Evolutionary conservation across 37 sponge, comb jelly and placozoan species (phyloP), one percentile per base, ranked within the genome.

Genomic region (Corticium candelabrum): DNA sequence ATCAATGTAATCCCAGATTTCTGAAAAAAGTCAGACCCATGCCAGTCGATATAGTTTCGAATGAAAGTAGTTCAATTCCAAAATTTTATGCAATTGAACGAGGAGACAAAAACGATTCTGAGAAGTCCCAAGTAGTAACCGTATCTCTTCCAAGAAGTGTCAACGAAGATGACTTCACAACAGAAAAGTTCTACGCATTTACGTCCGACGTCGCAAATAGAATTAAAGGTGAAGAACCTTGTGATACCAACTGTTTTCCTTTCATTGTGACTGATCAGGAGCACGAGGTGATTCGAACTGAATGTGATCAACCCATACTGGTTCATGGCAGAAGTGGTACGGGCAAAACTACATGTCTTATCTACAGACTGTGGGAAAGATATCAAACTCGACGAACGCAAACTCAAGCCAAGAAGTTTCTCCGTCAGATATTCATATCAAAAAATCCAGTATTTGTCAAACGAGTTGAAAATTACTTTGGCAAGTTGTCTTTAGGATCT

Each of bases 291-390:
- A 85, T 88, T 37, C 85, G 74, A 68, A 32, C 68, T 30, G 33
- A 81, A 29, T 40, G 57, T 1, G 41, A 38, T 29, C 38, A 68
- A 56, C 37, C 87, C 2, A 86, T 88, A 31, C 39, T 92, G 1
- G 76, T 92, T 3, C 81, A 88, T 21, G 93, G 93, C 2, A 41
- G 93, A 3, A 88, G 89, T 88, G 93, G 93, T 0, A 91, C 92
- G 32, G 92, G 92, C 5, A 91, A 91, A 56, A 91, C 92, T 11
- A 91, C 92, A 0, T 86, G 86, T 37, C 88, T 89, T 78, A 56
- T 92, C 2, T 86, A 86, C 71, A 80, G 87, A 2, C 68, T 92
- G 29, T 88, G 89, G 89, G 34, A 68, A 11, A 75, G 3, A 2
- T 88, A 92, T 57, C 85, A 86, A 86, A 68, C 83, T 2, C 78